These are phyloP conservation scores for Cecropterus lyciades DNA, from an alignment of 1,140 invertebrate species.

Conservation along the genomic window DNA sequence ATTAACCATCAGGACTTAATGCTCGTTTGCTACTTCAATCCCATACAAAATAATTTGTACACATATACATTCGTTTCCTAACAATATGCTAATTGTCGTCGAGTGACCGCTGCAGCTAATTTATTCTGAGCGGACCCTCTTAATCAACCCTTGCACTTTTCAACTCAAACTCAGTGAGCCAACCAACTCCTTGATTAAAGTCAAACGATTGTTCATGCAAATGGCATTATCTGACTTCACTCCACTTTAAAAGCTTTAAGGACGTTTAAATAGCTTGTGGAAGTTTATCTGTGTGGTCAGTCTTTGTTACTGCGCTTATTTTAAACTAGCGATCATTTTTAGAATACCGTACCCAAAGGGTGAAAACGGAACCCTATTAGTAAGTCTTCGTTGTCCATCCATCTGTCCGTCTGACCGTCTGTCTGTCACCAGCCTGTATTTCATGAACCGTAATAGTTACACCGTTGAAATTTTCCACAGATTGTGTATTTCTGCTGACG, in stretches of 20 bases:
- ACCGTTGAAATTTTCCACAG: no score
- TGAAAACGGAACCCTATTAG: no score
- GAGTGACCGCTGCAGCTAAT: conserved; percentile 11
- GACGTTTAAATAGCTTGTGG: conserved; percentile 22
- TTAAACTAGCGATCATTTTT: neutral
- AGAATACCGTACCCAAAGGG: no score
- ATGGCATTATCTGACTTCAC: conserved; percentile 31
- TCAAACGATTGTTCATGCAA: conserved; percentile 35
- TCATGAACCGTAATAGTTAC: no score
- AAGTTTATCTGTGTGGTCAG: conserved; percentile 13
- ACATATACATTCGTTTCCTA: no score
- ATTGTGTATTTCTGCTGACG: no score
- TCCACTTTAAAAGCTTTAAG: conserved; percentile 28
- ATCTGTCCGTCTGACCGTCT: no score
- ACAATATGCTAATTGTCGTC: neutral
- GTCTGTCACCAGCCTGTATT: no score
- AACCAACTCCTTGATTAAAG: conserved; percentile 30
- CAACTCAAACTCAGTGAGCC: conserved; percentile 21
- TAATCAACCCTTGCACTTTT: conserved; percentile 38
- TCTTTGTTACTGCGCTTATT: neutral
- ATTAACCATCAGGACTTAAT: no score
- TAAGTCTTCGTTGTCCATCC: no score
- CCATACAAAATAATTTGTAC: no score
- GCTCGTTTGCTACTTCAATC: no score
- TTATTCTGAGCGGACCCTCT: conserved; percentile 17